phyloP scores from a whole-genome alignment of 2,113 vertebrate genomes.

The Varanus salvator region DNA sequence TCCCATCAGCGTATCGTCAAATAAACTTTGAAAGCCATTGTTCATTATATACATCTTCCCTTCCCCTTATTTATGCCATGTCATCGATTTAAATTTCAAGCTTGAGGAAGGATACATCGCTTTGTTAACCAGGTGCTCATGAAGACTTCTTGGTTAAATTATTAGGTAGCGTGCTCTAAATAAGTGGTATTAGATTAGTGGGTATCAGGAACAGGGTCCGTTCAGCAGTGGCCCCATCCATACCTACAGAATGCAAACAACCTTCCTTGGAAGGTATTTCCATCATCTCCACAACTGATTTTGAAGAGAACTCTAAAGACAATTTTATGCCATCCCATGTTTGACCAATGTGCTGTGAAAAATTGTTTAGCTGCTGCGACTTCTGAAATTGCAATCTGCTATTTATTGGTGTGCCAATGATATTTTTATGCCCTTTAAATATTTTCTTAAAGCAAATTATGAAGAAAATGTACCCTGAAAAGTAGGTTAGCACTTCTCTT shows the following conservation, averaged over 20 bases:
- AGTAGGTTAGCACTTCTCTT: background rate
- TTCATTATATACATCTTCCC: no score
- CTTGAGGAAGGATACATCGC: no score
- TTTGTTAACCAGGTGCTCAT: no score
- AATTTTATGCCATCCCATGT: background rate
- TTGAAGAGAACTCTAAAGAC: no score
- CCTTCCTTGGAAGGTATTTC: background rate
- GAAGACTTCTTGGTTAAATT: no score
- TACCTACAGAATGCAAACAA: background rate
- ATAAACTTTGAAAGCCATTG: no score
- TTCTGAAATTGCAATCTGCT: background rate
- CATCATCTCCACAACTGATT: background rate
- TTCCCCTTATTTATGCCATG: no score
- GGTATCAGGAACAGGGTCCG: background rate
- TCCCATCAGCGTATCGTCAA: no score
- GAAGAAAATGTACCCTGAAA: background rate
- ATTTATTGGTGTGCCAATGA: background rate
- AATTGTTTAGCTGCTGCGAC: background rate
- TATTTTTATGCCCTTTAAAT: no score
- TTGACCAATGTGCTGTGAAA: background rate
- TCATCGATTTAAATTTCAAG: no score
- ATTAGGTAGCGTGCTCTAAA: background rate
- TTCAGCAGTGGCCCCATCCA: background rate
- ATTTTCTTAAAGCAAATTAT: background rate
- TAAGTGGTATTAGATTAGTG: background rate